Evolutionary conservation across 2,797 vertebrate genomes (phyloP), one percentile per base, ranked within the genome.

Genomic region (Sebastes paucispinis): DNA sequence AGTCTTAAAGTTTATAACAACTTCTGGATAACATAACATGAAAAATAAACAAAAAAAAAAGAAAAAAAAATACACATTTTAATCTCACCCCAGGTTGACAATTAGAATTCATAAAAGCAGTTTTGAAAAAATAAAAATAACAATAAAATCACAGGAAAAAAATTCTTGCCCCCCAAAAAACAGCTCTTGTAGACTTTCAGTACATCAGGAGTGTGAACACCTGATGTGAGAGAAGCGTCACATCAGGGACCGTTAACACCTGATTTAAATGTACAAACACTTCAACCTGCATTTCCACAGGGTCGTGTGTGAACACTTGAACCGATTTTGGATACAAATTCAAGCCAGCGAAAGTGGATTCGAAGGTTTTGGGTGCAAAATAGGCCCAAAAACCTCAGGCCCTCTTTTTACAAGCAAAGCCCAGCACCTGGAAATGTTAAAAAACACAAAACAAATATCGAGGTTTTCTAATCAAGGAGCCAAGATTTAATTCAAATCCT

Each of bases 1-100:
- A 95, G 87, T 95, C 94, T 95, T 95, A 85, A 95, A 65, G 55
- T 92, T 95, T 94, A 96, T 93, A 92, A 96, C 95, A 95, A 93
- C 94, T 93, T 95, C 91, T 94, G 95, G 94, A 95, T 96, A 96
- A 95, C 95, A 96, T 93, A 75, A 95, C 89, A 91, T 89, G 89
- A 85, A 92, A 79, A 79, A 73, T 5, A 73, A 91, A 94, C 65
- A 83, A 84, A 92, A 83, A 36, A 36, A 81, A 74, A 80, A 67
- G 67, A 71, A 83, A 55, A 79, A 79, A 22, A 79, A 72, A 87
- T 55, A 90, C 88, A 94, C 84, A 85, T 92, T 84, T 92, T 86
- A 84, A 87, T 88, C 90, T 76, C 89, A 93, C 88, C 93, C 90
- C 89, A 90, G 83, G 75, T 89, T 92, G 89, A 95, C 87, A 87